Conservation (phyloP, 2,113 vertebrate species). For the Triplophysa siluroides region DNA sequence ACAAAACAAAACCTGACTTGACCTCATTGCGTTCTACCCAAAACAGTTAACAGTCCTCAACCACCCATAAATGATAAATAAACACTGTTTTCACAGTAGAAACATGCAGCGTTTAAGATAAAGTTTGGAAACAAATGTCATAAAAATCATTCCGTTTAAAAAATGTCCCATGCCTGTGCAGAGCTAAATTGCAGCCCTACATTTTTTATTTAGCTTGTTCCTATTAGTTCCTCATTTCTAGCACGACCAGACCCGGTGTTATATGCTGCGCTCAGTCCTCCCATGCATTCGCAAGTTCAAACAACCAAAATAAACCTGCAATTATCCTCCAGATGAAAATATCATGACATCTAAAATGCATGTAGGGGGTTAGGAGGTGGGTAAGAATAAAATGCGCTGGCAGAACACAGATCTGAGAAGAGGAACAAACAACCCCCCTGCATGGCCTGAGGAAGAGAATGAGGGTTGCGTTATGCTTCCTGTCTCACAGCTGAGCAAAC, state of each 20-base stretch:
- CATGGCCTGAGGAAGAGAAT: background rate
- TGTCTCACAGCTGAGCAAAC: conserved; percentile 47
- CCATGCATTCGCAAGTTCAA: background rate
- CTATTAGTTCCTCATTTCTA: background rate
- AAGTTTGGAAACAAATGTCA: too few relatives aligned
- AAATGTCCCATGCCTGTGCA: conserved; percentile 1
- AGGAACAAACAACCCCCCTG: conserved; percentile 30
- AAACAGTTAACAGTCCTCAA: conserved; percentile 60
- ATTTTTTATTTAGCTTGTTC: too few relatives aligned
- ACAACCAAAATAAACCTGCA: conserved; percentile 35
- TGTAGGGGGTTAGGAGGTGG: background rate
- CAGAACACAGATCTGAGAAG: background rate
- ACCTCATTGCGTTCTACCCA: background rate
- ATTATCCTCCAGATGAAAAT: conserved; percentile 2
- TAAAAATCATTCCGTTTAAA: too few relatives aligned
- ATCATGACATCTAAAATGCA: conserved; percentile 13
- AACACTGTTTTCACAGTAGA: conserved; percentile 64
- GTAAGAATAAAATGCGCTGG: conserved; percentile 7
- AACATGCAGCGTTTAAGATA: conserved; percentile 22
- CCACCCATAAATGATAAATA: conserved; percentile 61
- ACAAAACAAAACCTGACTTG: background rate
- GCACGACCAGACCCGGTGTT: background rate
- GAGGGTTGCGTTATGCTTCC: conserved; percentile 18
- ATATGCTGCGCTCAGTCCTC: conserved; percentile 10
- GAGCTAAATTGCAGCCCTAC: conserved; percentile 40